Percentiles rank a stretch among this genome's conserved stretches.
phyloP scores from a whole-genome alignment of 2,888 invertebrate genomes.

The Andrena bucephala region DNA sequence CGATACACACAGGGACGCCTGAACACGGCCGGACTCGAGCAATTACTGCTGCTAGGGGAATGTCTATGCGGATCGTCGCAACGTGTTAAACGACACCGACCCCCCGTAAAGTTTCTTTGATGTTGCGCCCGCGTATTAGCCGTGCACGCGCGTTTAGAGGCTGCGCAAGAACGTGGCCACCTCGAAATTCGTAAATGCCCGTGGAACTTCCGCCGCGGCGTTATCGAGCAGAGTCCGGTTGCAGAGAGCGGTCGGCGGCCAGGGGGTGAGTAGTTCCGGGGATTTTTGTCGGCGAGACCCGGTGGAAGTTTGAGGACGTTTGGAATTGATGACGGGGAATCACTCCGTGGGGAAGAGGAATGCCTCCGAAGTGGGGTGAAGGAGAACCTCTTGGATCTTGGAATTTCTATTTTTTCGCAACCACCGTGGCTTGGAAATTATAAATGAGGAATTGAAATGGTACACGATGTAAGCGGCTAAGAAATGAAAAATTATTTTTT shows the following conservation, averaged over 20 bases:
- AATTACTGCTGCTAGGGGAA: slow-evolving; percentile 59
- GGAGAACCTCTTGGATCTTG: neutral
- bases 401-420: neutral
- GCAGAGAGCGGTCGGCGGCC: neutral
- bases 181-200: slow-evolving; percentile 59
- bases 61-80: slow-evolving; percentile 61
- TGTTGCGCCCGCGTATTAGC: slow-evolving; percentile 50
- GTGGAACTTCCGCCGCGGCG: slow-evolving; percentile 49
- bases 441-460: too few species aligned
- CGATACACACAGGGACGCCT: slow-evolving; percentile 44
- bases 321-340: slow-evolving; percentile 43
- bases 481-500: too few species aligned
- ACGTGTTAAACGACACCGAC: slow-evolving; percentile 70
- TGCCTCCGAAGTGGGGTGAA: neutral
- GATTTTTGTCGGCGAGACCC: slow-evolving; percentile 50
- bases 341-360: neutral
- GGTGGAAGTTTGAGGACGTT: slow-evolving; percentile 36
- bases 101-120: slow-evolving; percentile 70
- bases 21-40: slow-evolving; percentile 62
- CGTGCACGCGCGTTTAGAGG: slow-evolving; percentile 32
- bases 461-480: too few species aligned
- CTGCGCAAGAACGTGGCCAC: slow-evolving; percentile 50
- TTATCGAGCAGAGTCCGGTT: slow-evolving; percentile 34
- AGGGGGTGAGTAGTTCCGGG: slow-evolving; percentile 26
- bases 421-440: neutral